Evolutionary conservation across 2,888 invertebrate genomes (phyloP).

Genomic region (Halocaridina rubra): DNA sequence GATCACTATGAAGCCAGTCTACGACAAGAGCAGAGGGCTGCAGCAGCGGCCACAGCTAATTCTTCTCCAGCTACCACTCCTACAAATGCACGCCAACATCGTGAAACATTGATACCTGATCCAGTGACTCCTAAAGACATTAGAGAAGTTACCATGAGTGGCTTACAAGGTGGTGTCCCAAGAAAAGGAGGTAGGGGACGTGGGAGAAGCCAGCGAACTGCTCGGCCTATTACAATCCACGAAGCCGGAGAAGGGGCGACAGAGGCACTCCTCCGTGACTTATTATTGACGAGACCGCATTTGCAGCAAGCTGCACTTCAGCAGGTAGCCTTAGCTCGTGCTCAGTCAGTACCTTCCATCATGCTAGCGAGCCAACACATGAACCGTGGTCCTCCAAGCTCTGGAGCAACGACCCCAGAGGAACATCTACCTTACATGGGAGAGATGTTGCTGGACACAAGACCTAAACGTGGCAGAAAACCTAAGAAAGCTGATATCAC

Average conservation of each 20-base stretch:
- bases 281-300: conserved; percentile 58
- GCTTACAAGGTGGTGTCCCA: conserved; percentile 31
- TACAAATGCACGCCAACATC: conserved; percentile 33
- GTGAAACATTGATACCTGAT: conserved; percentile 35
- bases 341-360: conserved; percentile 63
- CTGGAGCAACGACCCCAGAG: conserved; percentile 13
- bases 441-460: conserved; percentile 88
- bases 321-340: conserved; percentile 60
- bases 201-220: conserved; percentile 35
- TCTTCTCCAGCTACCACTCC: conserved; percentile 36
- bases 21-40: conserved; percentile 64
- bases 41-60: conserved; percentile 27
- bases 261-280: conserved; percentile 59
- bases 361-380: conserved; percentile 41
- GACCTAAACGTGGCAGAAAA: conserved; percentile 86
- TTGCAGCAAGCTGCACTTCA: conserved; percentile 62
- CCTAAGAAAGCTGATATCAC: conserved; percentile 94
- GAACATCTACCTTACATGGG: conserved; percentile 87
- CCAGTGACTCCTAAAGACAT: background rate
- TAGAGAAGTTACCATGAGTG: background rate
- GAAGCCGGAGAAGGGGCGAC: conserved; percentile 62
- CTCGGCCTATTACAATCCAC: conserved; percentile 62
- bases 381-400: conserved; percentile 18
- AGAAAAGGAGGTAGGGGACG: conserved; percentile 35
- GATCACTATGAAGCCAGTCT: conserved; percentile 81